Conservation (phyloP, 1,140 invertebrate genomes). For the Sinonovacula constricta region DNA sequence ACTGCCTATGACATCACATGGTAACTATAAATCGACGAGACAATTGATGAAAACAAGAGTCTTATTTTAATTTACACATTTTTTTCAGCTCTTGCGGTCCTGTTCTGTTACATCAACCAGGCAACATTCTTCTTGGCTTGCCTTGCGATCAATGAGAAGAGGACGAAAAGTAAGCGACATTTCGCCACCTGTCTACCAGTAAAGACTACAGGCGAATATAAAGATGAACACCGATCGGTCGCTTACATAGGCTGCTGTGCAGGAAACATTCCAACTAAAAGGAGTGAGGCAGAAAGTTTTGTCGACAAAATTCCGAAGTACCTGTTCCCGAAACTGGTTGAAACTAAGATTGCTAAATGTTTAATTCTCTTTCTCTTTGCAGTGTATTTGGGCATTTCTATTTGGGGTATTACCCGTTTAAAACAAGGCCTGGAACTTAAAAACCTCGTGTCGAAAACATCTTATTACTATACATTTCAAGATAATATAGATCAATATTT, state of each 20-base stretch:
- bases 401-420: slow-evolving; percentile 39
- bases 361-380: slow-evolving; percentile 69
- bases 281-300: slow-evolving; percentile 37
- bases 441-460: slow-evolving; percentile 32
- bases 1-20: no score
- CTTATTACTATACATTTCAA: slow-evolving; percentile 49
- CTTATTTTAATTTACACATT: no score
- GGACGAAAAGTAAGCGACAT: slow-evolving; percentile 43
- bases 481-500: slow-evolving; percentile 14
- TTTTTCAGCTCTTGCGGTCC: no score
- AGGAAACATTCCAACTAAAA: slow-evolving; percentile 8
- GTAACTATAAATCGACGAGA: no score
- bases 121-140: slow-evolving; percentile 49
- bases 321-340: slow-evolving; percentile 42
- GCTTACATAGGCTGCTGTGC: slow-evolving; percentile 23
- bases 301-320: slow-evolving; percentile 42
- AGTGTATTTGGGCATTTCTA: slow-evolving; percentile 32
- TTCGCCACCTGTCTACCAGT: slow-evolving; percentile 39
- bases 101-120: slow-evolving; percentile 55
- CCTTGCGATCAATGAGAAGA: slow-evolving; percentile 45
- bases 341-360: slow-evolving; percentile 81
- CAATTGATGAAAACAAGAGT: no score
- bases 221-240: neutral
- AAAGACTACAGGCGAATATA: slow-evolving; percentile 4
- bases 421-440: slow-evolving; percentile 36